Evolutionary conservation across 2,797 vertebrate species (phyloP).

Genomic region (Enteromius thamalakanensis): DNA sequence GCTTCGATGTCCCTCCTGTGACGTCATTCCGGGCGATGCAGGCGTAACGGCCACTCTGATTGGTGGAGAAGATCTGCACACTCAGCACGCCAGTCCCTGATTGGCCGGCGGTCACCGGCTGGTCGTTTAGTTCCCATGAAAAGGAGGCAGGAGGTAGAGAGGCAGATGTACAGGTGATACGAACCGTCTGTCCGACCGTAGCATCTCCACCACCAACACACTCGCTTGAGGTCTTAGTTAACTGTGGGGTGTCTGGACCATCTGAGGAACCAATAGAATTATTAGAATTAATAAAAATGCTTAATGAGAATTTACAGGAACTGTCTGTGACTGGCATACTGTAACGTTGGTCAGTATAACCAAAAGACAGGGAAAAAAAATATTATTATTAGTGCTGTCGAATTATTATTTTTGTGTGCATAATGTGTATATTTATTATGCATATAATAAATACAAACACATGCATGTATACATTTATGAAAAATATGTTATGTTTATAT

Average conservation of each 20-base stretch:
- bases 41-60: constrained; percentile 70
- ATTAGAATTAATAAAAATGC: background rate
- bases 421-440: too few species aligned
- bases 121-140: constrained; percentile 71
- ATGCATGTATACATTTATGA: too few species aligned
- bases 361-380: too few species aligned
- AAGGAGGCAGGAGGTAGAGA: constrained; percentile 77
- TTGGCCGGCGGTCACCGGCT: constrained; percentile 64
- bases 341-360: background rate
- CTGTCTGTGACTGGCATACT: background rate
- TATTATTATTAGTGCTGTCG: too few species aligned
- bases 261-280: constrained; percentile 60
- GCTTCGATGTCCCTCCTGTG: constrained; percentile 64
- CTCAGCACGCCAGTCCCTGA: constrained; percentile 70
- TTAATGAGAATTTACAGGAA: background rate
- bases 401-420: too few species aligned
- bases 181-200: constrained; percentile 70
- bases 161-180: constrained; percentile 72
- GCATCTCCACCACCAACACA: constrained; percentile 75
- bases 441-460: too few species aligned
- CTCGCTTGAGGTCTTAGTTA: constrained; percentile 66
- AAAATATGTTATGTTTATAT: too few species aligned
- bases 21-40: constrained; percentile 74
- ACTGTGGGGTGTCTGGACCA: constrained; percentile 75
- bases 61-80: constrained; percentile 71